Percentiles rank a stretch among this genome's conserved stretches.
Conservation (phyloP, 2,888 invertebrate genomes). For the Cephus sareptanus region DNA sequence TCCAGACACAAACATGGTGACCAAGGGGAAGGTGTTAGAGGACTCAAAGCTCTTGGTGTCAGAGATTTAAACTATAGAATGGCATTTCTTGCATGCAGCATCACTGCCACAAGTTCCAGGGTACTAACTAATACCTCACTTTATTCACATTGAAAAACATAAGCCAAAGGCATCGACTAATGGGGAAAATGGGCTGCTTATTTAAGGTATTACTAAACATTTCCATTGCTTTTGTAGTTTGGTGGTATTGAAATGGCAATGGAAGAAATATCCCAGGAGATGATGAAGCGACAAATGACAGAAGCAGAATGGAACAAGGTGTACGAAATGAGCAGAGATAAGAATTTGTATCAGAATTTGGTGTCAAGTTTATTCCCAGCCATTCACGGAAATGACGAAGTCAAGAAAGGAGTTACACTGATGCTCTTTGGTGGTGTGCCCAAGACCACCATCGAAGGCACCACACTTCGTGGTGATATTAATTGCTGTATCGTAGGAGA, state of each 20-base stretch:
- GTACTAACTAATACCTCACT: slow-evolving; percentile 57
- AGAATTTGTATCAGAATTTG: slow-evolving; percentile 89
- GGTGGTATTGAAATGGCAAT: slow-evolving; percentile 86
- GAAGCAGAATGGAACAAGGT: slow-evolving; percentile 95
- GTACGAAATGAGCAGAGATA: slow-evolving; percentile 96
- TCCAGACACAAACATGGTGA: slow-evolving; percentile 79
- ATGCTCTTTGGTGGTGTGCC: slow-evolving; percentile 98
- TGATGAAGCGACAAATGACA: slow-evolving; percentile 94
- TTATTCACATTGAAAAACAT: too few relatives aligned
- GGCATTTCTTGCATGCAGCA: slow-evolving; percentile 94
- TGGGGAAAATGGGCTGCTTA: neutral
- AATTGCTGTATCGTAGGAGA: slow-evolving; percentile 99
- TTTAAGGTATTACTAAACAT: neutral
- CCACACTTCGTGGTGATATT: slow-evolving; percentile 93
- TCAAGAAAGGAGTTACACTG: slow-evolving; percentile 90
- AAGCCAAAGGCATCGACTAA: neutral
- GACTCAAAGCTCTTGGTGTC: slow-evolving; percentile 87
- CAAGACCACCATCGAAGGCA: slow-evolving; percentile 92
- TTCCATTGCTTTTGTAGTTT: slow-evolving; percentile 68
- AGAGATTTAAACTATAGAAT: slow-evolving; percentile 88
- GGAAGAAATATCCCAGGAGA: slow-evolving; percentile 91
- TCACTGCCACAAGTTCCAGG: slow-evolving; percentile 85
- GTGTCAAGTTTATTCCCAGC: slow-evolving; percentile 94
- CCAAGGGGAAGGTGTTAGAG: slow-evolving; percentile 85
- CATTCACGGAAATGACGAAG: slow-evolving; percentile 96